These are phyloP conservation scores for Malacoraja senta DNA, from an alignment of 2,797 vertebrate species.

Conservation along the genomic window DNA sequence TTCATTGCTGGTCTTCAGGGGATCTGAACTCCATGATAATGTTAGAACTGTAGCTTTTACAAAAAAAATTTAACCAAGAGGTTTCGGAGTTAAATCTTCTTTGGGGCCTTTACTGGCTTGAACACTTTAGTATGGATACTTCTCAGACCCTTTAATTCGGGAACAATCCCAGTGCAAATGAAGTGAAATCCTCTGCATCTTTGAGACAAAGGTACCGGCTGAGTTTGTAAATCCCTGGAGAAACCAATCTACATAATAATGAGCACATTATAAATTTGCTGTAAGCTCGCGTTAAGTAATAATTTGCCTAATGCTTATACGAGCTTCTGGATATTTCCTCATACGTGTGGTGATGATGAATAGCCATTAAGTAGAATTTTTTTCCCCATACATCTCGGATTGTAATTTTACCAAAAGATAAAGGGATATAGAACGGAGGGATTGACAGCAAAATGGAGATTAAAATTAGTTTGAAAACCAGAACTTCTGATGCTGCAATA, in stretches of 20 bases:
- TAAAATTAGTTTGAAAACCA: neutral
- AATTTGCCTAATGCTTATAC: neutral
- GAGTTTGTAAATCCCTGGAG: neutral
- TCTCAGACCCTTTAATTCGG: neutral
- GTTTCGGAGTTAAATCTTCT: neutral
- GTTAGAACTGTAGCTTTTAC: neutral
- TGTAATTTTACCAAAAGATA: neutral
- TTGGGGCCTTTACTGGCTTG: neutral
- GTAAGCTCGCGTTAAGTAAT: neutral
- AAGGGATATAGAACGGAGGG: neutral
- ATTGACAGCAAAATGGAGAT: neutral
- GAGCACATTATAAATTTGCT: neutral
- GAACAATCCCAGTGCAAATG: neutral
- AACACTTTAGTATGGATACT: neutral
- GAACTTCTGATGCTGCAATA: too few species aligned
- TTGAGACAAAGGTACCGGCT: neutral
- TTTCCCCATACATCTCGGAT: neutral
- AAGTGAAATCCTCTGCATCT: neutral
- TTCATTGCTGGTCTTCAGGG: neutral
- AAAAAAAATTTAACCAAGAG: neutral
- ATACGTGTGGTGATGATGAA: neutral
- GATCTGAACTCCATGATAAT: neutral
- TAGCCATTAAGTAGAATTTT: neutral
- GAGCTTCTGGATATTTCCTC: conserved; percentile 4
- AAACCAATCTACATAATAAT: conserved; percentile 7